Conservation (phyloP, 2,888 invertebrate species). For the Andrena dorsata region DNA sequence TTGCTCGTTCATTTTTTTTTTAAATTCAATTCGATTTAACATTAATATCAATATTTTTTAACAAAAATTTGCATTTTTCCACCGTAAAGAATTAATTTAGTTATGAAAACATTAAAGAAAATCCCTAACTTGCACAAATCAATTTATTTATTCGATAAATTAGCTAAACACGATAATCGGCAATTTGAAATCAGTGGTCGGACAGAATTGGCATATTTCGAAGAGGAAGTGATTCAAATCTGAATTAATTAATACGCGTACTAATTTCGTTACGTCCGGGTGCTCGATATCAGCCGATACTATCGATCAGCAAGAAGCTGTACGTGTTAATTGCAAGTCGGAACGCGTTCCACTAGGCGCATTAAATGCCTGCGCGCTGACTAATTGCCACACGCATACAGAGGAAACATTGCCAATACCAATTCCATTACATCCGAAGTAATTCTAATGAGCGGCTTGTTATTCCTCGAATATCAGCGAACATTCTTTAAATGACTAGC, state of each 20-base stretch:
- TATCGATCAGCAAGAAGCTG: constrained; percentile 36
- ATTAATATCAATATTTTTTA: too few species aligned
- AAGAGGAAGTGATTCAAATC: constrained; percentile 1
- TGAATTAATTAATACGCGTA: constrained; percentile 16
- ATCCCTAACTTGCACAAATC: background rate
- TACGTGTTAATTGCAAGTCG: constrained; percentile 50
- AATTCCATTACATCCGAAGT: constrained; percentile 32
- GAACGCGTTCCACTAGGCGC: constrained; percentile 23
- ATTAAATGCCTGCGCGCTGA: constrained; percentile 41
- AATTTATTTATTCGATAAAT: too few species aligned
- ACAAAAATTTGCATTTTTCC: too few species aligned
- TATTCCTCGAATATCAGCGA: constrained; percentile 18
- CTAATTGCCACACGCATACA: constrained; percentile 41
- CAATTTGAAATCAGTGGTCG: background rate
- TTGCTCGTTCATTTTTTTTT: too few species aligned
- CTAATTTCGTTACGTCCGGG: background rate
- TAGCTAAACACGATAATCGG: background rate
- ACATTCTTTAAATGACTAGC: background rate
- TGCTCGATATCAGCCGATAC: constrained; percentile 30
- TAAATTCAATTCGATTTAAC: too few species aligned
- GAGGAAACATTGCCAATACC: constrained; percentile 33
- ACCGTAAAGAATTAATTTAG: background rate
- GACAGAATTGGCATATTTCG: background rate
- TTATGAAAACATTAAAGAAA: background rate
- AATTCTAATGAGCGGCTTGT: constrained; percentile 27